Evolutionary conservation across 2,113 vertebrate species (phyloP).

Genomic region (Martes martes): DNA sequence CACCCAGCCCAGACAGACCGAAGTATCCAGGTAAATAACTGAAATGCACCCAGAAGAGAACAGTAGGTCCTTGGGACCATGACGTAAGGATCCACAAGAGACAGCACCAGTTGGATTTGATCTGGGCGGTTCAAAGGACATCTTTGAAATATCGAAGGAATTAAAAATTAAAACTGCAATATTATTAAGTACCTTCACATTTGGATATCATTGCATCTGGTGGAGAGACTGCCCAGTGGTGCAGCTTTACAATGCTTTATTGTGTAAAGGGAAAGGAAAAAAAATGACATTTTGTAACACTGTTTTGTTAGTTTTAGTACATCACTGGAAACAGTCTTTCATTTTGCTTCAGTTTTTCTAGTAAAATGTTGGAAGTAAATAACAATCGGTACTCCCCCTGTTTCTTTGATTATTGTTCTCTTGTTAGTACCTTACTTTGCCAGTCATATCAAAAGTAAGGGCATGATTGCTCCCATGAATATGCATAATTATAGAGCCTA

Average conservation of each 20-base stretch:
- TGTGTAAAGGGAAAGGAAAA: conserved; percentile 43
- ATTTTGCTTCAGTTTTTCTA: conserved; percentile 37
- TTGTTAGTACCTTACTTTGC: conserved; percentile 3
- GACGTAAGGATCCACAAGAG: not conserved
- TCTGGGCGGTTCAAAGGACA: conserved; percentile 25
- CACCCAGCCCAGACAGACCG: too few relatives aligned
- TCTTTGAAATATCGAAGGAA: conserved; percentile 63
- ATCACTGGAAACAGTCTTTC: conserved; percentile 30
- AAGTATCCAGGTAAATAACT: not conserved
- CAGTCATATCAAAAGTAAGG: conserved; percentile 34
- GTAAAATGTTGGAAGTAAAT: conserved; percentile 54
- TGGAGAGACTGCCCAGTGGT: conserved; percentile 23
- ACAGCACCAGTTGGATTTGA: conserved; percentile 27
- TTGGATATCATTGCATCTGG: conserved; percentile 54
- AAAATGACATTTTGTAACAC: conserved; percentile 48
- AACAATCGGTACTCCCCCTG: not conserved
- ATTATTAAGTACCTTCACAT: conserved; percentile 60
- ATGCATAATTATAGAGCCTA: conserved; percentile 38
- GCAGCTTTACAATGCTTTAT: conserved; percentile 44
- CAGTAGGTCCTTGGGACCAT: not conserved
- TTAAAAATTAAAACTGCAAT: conserved; percentile 47
- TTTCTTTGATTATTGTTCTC: conserved; percentile 53
- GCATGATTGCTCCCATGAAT: conserved; percentile 30
- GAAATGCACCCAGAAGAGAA: not conserved
- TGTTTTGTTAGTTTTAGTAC: conserved; percentile 49